A percentile compares a stretch with the other conserved stretches of the same genome.
phyloP scores from a whole-genome alignment of 2,113 vertebrate genomes.

The Lagopus muta region DNA sequence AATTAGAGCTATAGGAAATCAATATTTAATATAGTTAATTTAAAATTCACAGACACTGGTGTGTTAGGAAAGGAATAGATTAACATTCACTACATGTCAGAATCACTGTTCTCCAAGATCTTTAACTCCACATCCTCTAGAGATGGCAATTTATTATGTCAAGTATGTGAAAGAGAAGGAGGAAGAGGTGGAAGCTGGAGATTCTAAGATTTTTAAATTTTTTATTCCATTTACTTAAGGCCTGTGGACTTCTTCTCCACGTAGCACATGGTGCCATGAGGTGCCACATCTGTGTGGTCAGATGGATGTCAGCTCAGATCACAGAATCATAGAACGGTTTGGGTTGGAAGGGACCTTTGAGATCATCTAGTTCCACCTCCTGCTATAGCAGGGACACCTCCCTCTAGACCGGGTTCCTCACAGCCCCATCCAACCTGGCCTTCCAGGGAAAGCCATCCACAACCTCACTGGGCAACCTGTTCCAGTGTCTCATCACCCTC shows the following conservation, averaged over 20 bases:
- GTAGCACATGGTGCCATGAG: not conserved
- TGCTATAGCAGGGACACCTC: too few species aligned
- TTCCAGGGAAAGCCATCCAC: too few species aligned
- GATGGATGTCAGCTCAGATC: not conserved
- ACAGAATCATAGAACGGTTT: too few species aligned
- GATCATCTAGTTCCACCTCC: too few species aligned
- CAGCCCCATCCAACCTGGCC: too few species aligned
- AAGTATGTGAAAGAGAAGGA: not conserved
- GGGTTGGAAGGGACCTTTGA: too few species aligned
- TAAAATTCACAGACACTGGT: not conserved
- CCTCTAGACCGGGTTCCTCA: too few species aligned
- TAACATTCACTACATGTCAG: not conserved
- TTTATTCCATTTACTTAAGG: not conserved
- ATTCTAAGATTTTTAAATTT: not conserved
- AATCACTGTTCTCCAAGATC: not conserved
- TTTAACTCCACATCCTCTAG: not conserved
- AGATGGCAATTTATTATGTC: not conserved
- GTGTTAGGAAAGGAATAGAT: not conserved
- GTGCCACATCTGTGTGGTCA: not conserved
- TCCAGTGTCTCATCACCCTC: too few species aligned
- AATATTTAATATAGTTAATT: slow-evolving; percentile 25
- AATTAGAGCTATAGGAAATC: slow-evolving; percentile 13
- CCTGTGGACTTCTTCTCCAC: not conserved
- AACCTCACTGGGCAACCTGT: too few species aligned
- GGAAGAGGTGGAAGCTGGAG: not conserved